Evolutionary conservation across 2,888 invertebrate species (phyloP).

Genomic region (Tethea ocularis): DNA sequence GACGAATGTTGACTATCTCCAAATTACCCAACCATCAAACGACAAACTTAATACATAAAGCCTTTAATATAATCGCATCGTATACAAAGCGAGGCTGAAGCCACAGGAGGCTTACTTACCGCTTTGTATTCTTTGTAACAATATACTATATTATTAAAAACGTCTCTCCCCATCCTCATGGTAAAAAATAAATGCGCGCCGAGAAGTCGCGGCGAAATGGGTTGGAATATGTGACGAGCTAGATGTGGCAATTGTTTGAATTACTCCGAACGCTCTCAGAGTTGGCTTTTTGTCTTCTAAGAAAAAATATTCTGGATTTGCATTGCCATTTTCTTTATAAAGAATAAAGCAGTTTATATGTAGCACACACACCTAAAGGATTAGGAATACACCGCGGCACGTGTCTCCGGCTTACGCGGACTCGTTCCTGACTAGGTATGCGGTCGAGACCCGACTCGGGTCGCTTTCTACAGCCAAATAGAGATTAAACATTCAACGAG

Average conservation of each 20-base stretch:
- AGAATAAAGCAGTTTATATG: conserved; percentile 11
- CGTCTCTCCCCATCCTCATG: conserved; percentile 53
- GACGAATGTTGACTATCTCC: conserved; percentile 26
- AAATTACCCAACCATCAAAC: conserved; percentile 52
- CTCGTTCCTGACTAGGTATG: conserved; percentile 36
- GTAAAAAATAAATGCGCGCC: conserved; percentile 64
- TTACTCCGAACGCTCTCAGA: conserved; percentile 45
- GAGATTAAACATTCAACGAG: conserved; percentile 82
- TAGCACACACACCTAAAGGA: conserved; percentile 18
- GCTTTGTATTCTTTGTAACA: conserved; percentile 75
- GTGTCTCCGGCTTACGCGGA: conserved; percentile 25
- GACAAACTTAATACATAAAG: conserved; percentile 55
- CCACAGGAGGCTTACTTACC: conserved; percentile 54
- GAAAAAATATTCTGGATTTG: conserved; percentile 36
- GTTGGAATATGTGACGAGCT: conserved; percentile 55
- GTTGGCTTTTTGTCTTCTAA: conserved; percentile 49
- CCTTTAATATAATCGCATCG: conserved; percentile 53
- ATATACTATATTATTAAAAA: conserved; percentile 76
- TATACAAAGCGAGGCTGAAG: conserved; percentile 48
- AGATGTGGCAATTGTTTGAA: conserved; percentile 52
- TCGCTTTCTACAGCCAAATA: conserved; percentile 61
- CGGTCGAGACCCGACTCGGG: conserved; percentile 28
- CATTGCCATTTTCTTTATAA: conserved; percentile 36
- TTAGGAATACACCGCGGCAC: conserved; percentile 16
- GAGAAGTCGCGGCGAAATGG: conserved; percentile 50